Conservation (phyloP, 1,140 invertebrate species). For the Microvelia longipes region DNA sequence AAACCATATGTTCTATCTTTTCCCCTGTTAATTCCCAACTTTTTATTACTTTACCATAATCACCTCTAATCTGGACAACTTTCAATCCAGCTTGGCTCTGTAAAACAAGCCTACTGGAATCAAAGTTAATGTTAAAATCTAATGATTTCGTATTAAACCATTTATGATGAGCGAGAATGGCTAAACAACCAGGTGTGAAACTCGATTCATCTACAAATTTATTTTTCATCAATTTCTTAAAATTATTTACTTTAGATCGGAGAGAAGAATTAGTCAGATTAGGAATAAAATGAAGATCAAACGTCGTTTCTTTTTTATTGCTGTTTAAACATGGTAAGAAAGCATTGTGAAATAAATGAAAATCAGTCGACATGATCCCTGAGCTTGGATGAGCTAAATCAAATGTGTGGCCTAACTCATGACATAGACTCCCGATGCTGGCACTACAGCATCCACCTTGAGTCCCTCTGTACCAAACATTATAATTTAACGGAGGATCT, state of each 20-base stretch:
- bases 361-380: constrained; percentile 91
- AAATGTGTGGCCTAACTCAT: constrained; percentile 89
- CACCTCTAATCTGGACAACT: constrained; percentile 49
- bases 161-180: constrained; percentile 47
- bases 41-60: constrained; percentile 41
- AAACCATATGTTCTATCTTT: not conserved
- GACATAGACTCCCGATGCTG: constrained; percentile 75
- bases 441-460: constrained; percentile 80
- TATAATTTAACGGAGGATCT: constrained; percentile 64
- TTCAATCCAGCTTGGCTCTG: constrained; percentile 46
- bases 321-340: constrained; percentile 33
- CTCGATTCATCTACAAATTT: constrained; percentile 36
- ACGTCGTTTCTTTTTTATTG: constrained; percentile 25
- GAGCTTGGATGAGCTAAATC: constrained; percentile 78
- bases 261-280: not conserved
- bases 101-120: constrained; percentile 25
- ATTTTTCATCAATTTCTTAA: constrained; percentile 24
- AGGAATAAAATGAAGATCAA: not conserved
- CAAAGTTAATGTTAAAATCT: constrained; percentile 7
- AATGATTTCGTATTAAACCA: constrained; percentile 22
- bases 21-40: constrained; percentile 42
- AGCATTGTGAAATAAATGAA: constrained; percentile 70
- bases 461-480: constrained; percentile 70
- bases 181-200: constrained; percentile 51
- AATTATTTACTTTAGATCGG: not conserved